phyloP scores from a whole-genome alignment of 2,113 vertebrate species.

The Equus przewalskii region DNA sequence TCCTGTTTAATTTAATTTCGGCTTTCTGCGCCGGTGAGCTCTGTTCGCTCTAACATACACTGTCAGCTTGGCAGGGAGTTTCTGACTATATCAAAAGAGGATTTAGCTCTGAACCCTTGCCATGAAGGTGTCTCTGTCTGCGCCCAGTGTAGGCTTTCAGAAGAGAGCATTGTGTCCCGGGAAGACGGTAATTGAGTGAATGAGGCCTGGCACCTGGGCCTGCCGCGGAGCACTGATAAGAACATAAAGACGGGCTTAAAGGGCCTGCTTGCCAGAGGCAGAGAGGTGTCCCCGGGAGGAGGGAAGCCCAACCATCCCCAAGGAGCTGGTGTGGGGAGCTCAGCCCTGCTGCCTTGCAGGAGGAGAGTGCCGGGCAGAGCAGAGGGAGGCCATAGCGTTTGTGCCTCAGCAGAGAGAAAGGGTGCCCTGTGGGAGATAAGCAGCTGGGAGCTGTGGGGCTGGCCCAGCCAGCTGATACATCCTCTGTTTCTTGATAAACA shows the following conservation, averaged over 20 bases:
- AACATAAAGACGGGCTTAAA: conserved; percentile 78
- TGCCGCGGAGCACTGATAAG: conserved; percentile 75
- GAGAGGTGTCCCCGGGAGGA: conserved; percentile 47
- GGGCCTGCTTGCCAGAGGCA: conserved; percentile 80
- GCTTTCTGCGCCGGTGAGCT: conserved; percentile 82
- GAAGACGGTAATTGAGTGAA: conserved; percentile 79
- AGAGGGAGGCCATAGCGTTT: fast-evolving
- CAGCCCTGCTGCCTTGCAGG: neutral
- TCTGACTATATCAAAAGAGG: conserved; percentile 83
- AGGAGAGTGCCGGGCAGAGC: neutral
- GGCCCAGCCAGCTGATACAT: neutral
- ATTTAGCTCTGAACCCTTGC: conserved; percentile 81
- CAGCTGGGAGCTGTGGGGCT: neutral
- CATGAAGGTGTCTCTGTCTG: conserved; percentile 81
- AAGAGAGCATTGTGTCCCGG: conserved; percentile 79
- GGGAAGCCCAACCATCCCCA: neutral
- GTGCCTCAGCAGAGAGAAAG: too few species aligned
- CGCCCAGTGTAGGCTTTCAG: conserved; percentile 35
- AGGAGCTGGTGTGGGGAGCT: neutral
- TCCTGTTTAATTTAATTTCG: conserved; percentile 88
- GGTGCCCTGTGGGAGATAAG: neutral
- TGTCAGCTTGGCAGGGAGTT: conserved; percentile 87
- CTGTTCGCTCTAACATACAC: conserved; percentile 80
- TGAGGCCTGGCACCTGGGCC: conserved; percentile 74
- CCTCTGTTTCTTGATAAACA: neutral